phyloP scores from a whole-genome alignment of 2,113 vertebrate genomes.

The Ochotona princeps region DNA sequence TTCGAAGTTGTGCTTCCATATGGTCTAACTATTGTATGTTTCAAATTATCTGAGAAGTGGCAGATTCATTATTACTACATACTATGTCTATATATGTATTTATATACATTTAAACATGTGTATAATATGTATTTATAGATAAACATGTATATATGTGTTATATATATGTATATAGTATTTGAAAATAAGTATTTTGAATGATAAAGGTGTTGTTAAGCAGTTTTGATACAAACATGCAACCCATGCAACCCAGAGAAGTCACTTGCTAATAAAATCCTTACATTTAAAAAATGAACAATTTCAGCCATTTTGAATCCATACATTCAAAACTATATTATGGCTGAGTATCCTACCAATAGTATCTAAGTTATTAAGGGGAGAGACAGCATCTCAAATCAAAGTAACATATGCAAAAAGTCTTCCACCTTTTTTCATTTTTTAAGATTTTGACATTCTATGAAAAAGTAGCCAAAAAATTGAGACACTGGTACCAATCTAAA shows the following conservation, averaged over 20 bases:
- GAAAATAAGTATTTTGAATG: neutral
- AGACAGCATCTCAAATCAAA: neutral
- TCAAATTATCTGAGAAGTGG: neutral
- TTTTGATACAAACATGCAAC: neutral
- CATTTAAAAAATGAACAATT: neutral
- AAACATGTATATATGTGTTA: too few species aligned
- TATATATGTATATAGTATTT: too few species aligned
- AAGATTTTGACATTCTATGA: neutral
- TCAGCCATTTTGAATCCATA: neutral
- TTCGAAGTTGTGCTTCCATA: neutral
- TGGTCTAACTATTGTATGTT: neutral
- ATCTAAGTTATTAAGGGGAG: neutral
- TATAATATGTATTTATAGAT: too few species aligned
- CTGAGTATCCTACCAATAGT: neutral
- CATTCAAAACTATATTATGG: neutral
- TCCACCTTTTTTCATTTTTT: neutral
- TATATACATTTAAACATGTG: too few species aligned
- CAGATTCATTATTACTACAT: neutral
- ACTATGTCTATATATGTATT: neutral
- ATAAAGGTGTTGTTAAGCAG: neutral
- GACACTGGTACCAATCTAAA: neutral
- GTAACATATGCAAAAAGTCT: neutral
- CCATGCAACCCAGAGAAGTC: neutral
- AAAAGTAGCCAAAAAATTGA: slow-evolving; percentile 35
- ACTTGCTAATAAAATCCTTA: neutral